Base-by-base conservation (phyloP, 2,113 vertebrate species). In the Tylochromis polylepis region DNA sequence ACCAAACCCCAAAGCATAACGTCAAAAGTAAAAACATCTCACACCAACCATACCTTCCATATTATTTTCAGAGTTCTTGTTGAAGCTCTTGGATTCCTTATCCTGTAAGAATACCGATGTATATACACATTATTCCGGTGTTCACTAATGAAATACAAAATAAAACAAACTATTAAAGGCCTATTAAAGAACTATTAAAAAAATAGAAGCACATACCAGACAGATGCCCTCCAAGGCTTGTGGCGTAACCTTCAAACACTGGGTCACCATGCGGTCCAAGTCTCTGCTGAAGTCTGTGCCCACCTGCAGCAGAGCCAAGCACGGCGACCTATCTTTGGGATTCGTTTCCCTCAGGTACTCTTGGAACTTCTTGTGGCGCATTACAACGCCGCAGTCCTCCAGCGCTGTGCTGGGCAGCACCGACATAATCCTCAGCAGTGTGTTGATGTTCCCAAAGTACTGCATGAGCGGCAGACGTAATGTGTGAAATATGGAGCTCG, bases 361-460 rank as follows among this genome's bases (percentile, higher is more conserved):
- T 87, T 97, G 97, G 65, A 98, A 96, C 86, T 96, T 97, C 78
- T 96, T 97, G 31, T 98, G 95, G 20, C 97, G 97, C 22, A 97
- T 95, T 4, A 97, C 96, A 0, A 96, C 97, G 1, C 97, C 97
- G 31, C 98, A 97, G 49, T 97, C 97, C 88, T 99, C 98, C 55
- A 99, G 95, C 3, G 96, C 97, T 43, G 99, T 98, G 91, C 98
- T 96, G 5, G 98, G 98, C 11, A 99, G 95, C 49, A 98, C 97
- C 4, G 97, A 97, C 85, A 99, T 95, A 65, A 99, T 98, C 93
- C 98, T 97, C 14, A 99, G 97, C 87, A 99, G 92, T 0, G 96
- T 95, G 1, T 99, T 97, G 75, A 99, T 98, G 78, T 99, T 99
- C 7, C 97, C 97, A 75, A 99, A 99, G 94, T 97, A 99, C 94